Evolutionary conservation across 2,113 vertebrate genomes (phyloP).

Genomic region (Phalacrocorax carbo): DNA sequence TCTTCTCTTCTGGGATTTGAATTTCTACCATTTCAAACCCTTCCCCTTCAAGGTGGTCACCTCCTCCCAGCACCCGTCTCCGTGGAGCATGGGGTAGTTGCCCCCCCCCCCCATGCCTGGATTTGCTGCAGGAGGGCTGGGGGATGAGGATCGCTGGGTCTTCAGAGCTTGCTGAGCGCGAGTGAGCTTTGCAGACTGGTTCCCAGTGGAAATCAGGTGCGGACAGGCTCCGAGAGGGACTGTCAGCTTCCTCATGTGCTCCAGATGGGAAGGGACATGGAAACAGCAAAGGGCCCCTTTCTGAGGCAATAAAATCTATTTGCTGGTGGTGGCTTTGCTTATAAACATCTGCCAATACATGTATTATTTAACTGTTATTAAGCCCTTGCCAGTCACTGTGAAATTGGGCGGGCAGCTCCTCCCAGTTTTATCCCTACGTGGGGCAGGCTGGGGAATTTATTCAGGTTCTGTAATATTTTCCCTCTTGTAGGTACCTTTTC

Average conservation of each 20-base stretch:
- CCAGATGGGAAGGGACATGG: not conserved
- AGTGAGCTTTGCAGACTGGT: not conserved
- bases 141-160: accelerated
- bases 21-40: not conserved
- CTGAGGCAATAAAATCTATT: not conserved
- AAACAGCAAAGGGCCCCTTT: not conserved
- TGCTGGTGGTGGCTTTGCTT: not conserved
- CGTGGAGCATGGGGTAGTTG: accelerated
- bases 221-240: not conserved
- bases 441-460: not conserved
- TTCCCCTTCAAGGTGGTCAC: not conserved
- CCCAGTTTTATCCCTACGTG: accelerated
- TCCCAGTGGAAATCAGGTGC: not conserved
- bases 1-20: not conserved
- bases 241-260: not conserved
- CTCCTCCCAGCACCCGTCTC: not conserved
- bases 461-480: not conserved
- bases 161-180: not conserved
- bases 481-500: not conserved
- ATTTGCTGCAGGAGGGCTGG: not conserved
- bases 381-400: not conserved
- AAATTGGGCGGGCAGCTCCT: not conserved
- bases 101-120: accelerated
- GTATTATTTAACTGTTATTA: not conserved
- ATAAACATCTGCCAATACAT: not conserved